Evolutionary conservation across 2,797 vertebrate genomes (phyloP), one percentile per base, ranked within the genome.

Genomic region (Aldrovandia affinis): DNA sequence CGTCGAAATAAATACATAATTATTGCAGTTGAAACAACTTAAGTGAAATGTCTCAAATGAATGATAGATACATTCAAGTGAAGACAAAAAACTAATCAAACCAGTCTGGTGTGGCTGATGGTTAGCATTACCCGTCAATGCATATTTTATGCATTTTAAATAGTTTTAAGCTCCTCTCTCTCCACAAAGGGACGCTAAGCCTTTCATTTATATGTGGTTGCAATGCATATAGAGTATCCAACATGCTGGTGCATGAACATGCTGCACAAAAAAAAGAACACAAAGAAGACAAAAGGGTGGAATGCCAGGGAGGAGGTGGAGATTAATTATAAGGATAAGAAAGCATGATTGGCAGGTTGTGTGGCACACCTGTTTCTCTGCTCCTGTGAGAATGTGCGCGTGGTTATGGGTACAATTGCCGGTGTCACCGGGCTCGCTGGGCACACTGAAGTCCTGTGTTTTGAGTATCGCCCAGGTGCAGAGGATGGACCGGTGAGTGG

Each of bases 131-230:
- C n/a, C n/a, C n/a, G n/a, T n/a, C n/a, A n/a, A n/a, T n/a, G n/a
- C n/a, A n/a, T n/a, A n/a, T 33, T n/a, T 63, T 63, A n/a, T 63
- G 33, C n/a, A 59, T 81, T 59, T 81, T 68, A 30, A 65, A 44
- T 81, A 68, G 65, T 81, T 81, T 47, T 47, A 18, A 28, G 44
- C 42, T 22, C 39, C 65, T 81, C 50, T 68, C 52, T 59, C 79
- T 50, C n/a, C 59, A 63, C 59, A 30, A 7, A n/a, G n/a, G 59
- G 22, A 59, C 0, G 18, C 18, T 20, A 22, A 59, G 57, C 18
- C 18, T 2, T 59, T 59, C 2, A n/a, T 1, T 63, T 63, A 63
- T 63, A 63, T 63, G n/a, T n/a, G n/a, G n/a, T 63, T 63, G 25
- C 6, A 25, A 28, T 63, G n/a, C 25, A n/a, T 28, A 25, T 63